A percentile compares a stretch with the other conserved stretches of the same genome.
Evolutionary conservation across 2,888 invertebrate species (phyloP).

Genomic region (Ichneumoninae sp.): DNA sequence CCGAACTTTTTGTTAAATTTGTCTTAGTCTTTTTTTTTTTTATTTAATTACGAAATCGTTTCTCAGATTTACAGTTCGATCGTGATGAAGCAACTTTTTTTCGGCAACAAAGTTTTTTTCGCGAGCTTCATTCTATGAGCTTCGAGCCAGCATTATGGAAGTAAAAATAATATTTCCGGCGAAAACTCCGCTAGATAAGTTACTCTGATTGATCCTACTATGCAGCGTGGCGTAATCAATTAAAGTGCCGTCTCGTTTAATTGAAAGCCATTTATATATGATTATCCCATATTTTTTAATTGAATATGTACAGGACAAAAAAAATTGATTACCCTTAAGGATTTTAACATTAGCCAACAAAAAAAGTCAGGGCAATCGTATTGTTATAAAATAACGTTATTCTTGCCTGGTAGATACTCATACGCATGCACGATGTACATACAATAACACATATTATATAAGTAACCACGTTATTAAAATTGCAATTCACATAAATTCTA

Average conservation of each 20-base stretch:
- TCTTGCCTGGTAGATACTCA: background rate
- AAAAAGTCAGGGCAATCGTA: background rate
- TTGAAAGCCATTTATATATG: background rate
- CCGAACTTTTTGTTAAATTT: background rate
- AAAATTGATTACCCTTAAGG: background rate
- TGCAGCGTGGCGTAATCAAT: background rate
- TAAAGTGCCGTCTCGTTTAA: background rate
- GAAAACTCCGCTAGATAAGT: background rate
- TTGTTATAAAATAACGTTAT: slow-evolving; percentile 11
- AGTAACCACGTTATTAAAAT: background rate
- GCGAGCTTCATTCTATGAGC: no score
- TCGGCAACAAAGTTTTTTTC: no score
- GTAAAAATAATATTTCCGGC: background rate
- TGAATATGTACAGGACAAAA: background rate
- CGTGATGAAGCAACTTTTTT: background rate
- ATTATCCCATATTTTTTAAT: background rate
- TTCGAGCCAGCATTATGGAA: background rate
- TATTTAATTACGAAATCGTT: background rate
- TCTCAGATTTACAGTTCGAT: background rate
- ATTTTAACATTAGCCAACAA: background rate
- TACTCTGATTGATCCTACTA: background rate
- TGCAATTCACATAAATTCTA: background rate
- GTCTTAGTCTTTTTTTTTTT: background rate
- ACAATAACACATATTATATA: background rate
- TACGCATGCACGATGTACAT: background rate